Base-by-base conservation (phyloP, 2,888 invertebrate genomes). In the Tiliacea aurago region DNA sequence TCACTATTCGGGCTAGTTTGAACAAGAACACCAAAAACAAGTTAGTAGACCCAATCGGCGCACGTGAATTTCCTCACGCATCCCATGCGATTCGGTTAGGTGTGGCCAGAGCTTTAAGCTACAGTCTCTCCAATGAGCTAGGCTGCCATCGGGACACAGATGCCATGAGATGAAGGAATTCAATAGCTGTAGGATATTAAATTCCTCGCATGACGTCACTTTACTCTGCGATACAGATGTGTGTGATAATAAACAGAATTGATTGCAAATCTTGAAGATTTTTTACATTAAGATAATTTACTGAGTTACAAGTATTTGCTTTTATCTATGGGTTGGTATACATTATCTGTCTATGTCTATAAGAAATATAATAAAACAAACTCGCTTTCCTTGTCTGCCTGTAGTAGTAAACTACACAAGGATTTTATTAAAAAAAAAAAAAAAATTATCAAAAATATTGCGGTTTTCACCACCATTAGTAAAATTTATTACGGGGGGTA, bases 151-250 rank as follows among this genome's bases (percentile, higher is more conserved):
- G 37, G 45, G 20, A 63, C 28, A 4, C 13, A 28, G 45, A 63
- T 28, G 20, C 63, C 20, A 9, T 63, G 28, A 47, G 28, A 47
- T 28, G 20, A 63, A 47, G 13, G 28, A 45, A 63, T 63, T 28
- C 45, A 62, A 45, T 20, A 15, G 63, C 63, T 47, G 28, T n/a
- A 47, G 28, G 28, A 63, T 33, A 63, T 47, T 63, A 47, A 47
- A 63, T 47, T 63, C 63, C 15, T 47, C 9, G 45, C 28, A 11
- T 20, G 20, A 45, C 43, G 11, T 28, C 62, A 63, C 28, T 28
- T 43, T 18, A 23, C 41, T 18, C 18, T 10, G 3, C 41, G 41
- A 43, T 18, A 62, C 23, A 43, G 61, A 61, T 45, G 62, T 63
- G 9, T 13, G 28, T 45, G 7, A 28, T 28, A 43, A 7, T 18